These are phyloP conservation scores for Panthera leo DNA, from an alignment of 2,113 vertebrate genomes.

Conservation along the genomic window DNA sequence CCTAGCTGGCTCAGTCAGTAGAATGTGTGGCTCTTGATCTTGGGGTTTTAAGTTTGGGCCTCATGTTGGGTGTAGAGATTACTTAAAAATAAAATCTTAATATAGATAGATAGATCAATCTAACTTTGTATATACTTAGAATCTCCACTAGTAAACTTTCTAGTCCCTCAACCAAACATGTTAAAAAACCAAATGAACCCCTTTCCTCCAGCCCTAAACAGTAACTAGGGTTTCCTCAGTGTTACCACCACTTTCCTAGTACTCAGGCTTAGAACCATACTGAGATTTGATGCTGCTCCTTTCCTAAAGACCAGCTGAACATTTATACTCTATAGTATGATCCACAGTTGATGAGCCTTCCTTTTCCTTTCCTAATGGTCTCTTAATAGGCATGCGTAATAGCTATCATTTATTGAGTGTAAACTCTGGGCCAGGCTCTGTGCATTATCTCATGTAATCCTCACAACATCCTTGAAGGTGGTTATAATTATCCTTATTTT, in stretches of 20 bases:
- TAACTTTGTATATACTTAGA: not conserved
- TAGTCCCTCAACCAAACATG: not conserved
- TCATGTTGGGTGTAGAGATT: no score
- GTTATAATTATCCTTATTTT: slow-evolving; percentile 9
- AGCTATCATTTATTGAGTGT: not conserved
- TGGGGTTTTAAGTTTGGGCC: no score
- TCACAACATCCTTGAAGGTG: not conserved
- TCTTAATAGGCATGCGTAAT: not conserved
- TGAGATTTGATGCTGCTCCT: not conserved
- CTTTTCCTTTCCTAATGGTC: not conserved
- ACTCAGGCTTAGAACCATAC: not conserved
- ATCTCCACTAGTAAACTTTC: slow-evolving; percentile 11
- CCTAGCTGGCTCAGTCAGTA: no score
- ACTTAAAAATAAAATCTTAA: no score
- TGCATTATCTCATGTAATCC: slow-evolving; percentile 47
- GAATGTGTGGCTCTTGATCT: no score
- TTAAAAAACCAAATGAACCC: not conserved
- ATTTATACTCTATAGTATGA: not conserved
- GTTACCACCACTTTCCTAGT: not conserved
- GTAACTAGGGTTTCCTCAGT: not conserved
- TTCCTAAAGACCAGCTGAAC: not conserved
- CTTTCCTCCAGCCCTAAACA: not conserved
- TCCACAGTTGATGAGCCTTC: not conserved
- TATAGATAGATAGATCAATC: no score
- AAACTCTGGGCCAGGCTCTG: not conserved